These are phyloP conservation scores for Lytechinus pictus DNA, from an alignment of 35 echinoderm and acorn worm species.

Conservation along the genomic window DNA sequence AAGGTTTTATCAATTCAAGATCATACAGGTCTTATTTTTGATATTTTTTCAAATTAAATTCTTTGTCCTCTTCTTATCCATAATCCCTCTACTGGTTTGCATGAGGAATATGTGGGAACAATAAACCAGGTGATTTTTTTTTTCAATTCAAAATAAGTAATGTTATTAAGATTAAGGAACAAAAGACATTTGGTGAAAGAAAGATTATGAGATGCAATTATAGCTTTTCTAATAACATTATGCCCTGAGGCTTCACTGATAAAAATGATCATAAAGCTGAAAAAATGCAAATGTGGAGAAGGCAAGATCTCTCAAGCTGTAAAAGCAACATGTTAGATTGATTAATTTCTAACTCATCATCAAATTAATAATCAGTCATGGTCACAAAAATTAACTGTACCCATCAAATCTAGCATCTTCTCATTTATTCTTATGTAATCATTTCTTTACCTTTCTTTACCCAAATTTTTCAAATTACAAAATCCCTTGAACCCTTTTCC, in stretches of 20 bases:
- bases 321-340: too few species aligned
- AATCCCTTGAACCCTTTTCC: not conserved
- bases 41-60: not conserved
- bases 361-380: not conserved
- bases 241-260: not conserved
- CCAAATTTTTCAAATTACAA: not conserved
- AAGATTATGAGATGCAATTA: not conserved
- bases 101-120: not conserved
- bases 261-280: not conserved
- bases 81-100: not conserved
- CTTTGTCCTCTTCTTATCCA: not conserved
- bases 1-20: not conserved
- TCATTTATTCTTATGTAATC: not conserved
- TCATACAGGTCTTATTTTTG: not conserved
- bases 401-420: slow-evolving; percentile 3
- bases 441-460: not conserved
- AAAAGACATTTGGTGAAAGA: not conserved
- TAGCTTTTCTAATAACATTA: not conserved
- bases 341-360: not conserved
- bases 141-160: too few species aligned
- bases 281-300: not conserved
- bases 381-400: not conserved
- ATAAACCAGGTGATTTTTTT: not conserved
- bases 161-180: too few species aligned
- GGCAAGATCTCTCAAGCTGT: not conserved